Evolutionary conservation across 2,113 vertebrate species (phyloP).

Genomic region (Bufo gargarizans): DNA sequence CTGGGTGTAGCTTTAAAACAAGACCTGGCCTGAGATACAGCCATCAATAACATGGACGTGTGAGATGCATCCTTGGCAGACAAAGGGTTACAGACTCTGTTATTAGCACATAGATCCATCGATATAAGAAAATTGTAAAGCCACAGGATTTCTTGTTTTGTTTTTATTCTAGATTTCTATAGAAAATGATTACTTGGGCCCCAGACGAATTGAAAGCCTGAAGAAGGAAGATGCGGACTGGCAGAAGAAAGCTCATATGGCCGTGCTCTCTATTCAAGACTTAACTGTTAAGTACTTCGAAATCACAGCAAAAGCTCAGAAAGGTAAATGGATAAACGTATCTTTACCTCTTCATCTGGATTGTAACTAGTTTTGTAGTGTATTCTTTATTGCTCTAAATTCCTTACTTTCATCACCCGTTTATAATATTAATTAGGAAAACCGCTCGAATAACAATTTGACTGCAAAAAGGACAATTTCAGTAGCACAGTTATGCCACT

Average conservation of each 20-base stretch:
- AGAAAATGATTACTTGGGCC: constrained; percentile 96
- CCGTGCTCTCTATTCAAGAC: constrained; percentile 94
- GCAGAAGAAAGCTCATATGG: constrained; percentile 92
- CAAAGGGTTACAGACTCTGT: too few species aligned
- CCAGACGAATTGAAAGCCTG: constrained; percentile 89
- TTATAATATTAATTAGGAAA: too few species aligned
- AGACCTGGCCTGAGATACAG: too few species aligned
- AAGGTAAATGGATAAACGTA: constrained; percentile 76
- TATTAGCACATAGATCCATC: not conserved
- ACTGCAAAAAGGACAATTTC: too few species aligned
- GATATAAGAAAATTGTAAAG: not conserved
- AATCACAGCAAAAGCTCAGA: constrained; percentile 92
- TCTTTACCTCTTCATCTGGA: not conserved
- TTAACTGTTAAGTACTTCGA: constrained; percentile 98
- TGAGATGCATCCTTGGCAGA: too few species aligned
- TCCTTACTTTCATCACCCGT: too few species aligned
- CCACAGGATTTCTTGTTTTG: not conserved
- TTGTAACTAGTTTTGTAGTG: not conserved
- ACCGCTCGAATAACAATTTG: too few species aligned
- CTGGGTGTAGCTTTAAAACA: too few species aligned
- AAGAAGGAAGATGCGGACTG: constrained; percentile 93
- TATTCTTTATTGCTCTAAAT: too few species aligned
- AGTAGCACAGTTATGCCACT: too few species aligned
- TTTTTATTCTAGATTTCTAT: constrained; percentile 84
- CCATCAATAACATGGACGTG: too few species aligned